Evolutionary conservation across 2,888 invertebrate species (phyloP).

Genomic region (Drosophila ezoana): DNA sequence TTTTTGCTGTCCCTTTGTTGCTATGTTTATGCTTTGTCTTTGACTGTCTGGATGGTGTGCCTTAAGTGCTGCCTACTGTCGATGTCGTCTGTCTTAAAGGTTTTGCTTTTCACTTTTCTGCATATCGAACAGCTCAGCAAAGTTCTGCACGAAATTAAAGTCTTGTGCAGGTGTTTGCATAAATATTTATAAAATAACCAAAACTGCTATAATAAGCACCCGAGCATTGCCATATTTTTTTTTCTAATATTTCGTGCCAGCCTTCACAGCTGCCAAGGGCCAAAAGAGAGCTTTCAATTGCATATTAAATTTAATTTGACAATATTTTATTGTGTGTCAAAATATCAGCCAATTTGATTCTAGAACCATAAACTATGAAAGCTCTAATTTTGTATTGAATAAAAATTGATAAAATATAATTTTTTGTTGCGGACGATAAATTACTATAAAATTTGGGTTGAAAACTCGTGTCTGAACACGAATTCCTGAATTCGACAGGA

Average conservation of each 20-base stretch:
- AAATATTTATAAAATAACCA: slow-evolving; percentile 69
- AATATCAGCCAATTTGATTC: slow-evolving; percentile 16
- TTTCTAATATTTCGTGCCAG: slow-evolving; percentile 51
- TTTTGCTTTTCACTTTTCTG: slow-evolving; percentile 76
- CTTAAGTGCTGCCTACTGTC: slow-evolving; percentile 46
- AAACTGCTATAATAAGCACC: slow-evolving; percentile 49
- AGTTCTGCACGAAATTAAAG: slow-evolving; percentile 66
- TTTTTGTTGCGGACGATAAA: too few species aligned
- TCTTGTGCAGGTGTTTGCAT: slow-evolving; percentile 76
- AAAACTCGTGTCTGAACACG: too few species aligned
- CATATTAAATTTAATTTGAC: slow-evolving; percentile 54
- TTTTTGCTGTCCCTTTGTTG: slow-evolving; percentile 28
- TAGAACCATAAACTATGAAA: neutral
- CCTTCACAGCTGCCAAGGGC: slow-evolving; percentile 58
- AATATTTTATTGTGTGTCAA: slow-evolving; percentile 29
- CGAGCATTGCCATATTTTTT: slow-evolving; percentile 15
- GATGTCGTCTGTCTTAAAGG: slow-evolving; percentile 48
- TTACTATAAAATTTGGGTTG: too few species aligned
- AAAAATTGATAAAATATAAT: too few species aligned
- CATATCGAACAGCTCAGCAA: slow-evolving; percentile 65
- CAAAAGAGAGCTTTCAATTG: slow-evolving; percentile 55
- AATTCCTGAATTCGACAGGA: too few species aligned
- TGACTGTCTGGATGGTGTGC: slow-evolving; percentile 31
- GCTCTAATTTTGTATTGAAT: too few species aligned
- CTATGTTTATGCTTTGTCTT: slow-evolving; percentile 18